These are phyloP conservation scores for Melipona bicolor DNA, from an alignment of 2,888 invertebrate genomes.

Conservation along the genomic window DNA sequence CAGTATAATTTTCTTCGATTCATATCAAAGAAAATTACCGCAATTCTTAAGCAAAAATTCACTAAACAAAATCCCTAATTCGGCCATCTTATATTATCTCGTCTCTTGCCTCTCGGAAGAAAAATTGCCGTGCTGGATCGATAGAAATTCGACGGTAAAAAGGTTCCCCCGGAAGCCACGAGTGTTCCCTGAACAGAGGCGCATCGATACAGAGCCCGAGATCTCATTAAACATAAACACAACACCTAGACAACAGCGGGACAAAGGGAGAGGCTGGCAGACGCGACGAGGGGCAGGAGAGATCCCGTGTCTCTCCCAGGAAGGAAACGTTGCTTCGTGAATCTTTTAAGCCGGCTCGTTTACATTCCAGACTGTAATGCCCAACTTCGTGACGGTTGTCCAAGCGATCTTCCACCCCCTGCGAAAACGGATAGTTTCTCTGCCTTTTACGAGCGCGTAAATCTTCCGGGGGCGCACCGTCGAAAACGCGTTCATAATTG, in stretches of 20 bases:
- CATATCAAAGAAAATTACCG: too few relatives aligned
- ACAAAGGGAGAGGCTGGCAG: neutral
- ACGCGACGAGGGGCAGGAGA: too few relatives aligned
- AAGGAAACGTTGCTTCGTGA: slow-evolving; percentile 16
- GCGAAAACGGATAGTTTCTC: slow-evolving; percentile 10
- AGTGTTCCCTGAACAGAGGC: neutral
- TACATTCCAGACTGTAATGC: slow-evolving; percentile 25
- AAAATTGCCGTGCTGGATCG: neutral
- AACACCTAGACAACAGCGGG: slow-evolving; percentile 1
- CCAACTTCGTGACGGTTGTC: slow-evolving; percentile 20
- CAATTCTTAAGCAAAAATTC: too few relatives aligned
- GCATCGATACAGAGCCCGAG: neutral
- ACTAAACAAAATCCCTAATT: too few relatives aligned
- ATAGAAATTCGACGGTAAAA: neutral
- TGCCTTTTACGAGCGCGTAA: slow-evolving; percentile 30
- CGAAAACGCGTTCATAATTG: slow-evolving; percentile 57
- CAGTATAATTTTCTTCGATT: too few relatives aligned
- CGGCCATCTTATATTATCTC: neutral
- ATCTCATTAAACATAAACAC: slow-evolving; percentile 28
- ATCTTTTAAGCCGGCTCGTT: slow-evolving; percentile 39
- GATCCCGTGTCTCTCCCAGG: neutral
- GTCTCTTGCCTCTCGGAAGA: neutral
- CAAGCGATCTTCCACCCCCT: neutral
- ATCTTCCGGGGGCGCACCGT: slow-evolving; percentile 17
- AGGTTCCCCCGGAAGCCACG: neutral